Evolutionary conservation across 2,797 vertebrate species (phyloP), one percentile per base, ranked within the genome.

Genomic region (Columba guinea): DNA sequence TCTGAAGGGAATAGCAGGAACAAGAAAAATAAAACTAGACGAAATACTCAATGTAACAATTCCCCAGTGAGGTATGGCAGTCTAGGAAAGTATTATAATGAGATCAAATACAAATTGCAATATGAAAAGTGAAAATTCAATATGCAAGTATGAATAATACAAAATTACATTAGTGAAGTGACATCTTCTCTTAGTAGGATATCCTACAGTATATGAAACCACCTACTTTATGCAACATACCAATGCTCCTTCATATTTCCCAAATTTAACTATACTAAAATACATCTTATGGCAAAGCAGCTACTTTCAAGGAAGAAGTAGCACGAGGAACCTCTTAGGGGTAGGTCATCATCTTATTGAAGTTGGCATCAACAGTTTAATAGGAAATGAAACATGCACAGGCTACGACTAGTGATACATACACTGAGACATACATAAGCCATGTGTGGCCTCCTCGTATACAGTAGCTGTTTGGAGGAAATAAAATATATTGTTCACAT

Each of bases 11-110:
- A 65, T 46, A 58, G 68, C 53, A 62, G 86, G 83, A 95, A 81
- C 48, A 82, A 75, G 85, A 97, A 96, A 96, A 96, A 94, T 91
- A 96, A 96, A 97, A 88, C 32, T 62, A 95, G 90, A 94, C 77
- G 79, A 96, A 93, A 88, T 89, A 92, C 26, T 96, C 74, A 88
- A 56, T 55, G 46, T 94, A 96, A 97, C 52, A 97, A 84, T 64
- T 89, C 93, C 64, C 94, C 5, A 26, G 69, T 64, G 90, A 70
- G 59, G 46, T 13, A 34, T 35, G 84, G 41, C 91, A 71, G 73
- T 78, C 92, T 81, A 84, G 53, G 23, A 95, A 96, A 92, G 51
- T 88, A 74, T 56, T 96, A 94, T 95, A 94, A 96, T 81, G 91
- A 89, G 81, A 93, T 91, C 63, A 96, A 80, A 84, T 89, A 96